phyloP scores from a whole-genome alignment of 2,797 vertebrate species.

The Falco columbarius region DNA sequence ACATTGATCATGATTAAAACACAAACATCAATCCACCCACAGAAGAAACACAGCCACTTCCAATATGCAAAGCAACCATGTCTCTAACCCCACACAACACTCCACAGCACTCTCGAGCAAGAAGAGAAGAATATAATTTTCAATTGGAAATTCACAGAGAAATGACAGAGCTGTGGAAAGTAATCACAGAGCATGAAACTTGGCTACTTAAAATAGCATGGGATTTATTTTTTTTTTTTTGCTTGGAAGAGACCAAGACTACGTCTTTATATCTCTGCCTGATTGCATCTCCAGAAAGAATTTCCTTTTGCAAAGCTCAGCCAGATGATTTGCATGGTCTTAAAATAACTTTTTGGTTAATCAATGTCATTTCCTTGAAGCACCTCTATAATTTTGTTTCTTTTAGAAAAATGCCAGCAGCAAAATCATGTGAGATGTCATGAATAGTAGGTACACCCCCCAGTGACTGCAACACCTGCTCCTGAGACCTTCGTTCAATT shows the following conservation, averaged over 20 bases:
- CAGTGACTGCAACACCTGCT: not conserved
- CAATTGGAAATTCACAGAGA: not conserved
- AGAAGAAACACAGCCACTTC: not conserved
- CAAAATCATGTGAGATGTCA: not conserved
- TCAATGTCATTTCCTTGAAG: constrained; percentile 36
- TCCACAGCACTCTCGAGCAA: not conserved
- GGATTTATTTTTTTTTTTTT: not conserved
- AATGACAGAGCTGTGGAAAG: not conserved
- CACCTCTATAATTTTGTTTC: not conserved
- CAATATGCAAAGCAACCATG: not conserved
- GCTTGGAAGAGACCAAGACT: not conserved
- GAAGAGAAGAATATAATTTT: not conserved
- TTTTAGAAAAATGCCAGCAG: constrained; percentile 4
- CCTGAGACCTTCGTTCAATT: not conserved
- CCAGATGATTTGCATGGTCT: constrained; percentile 45
- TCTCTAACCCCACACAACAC: not conserved
- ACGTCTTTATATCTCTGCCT: not conserved
- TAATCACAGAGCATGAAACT: not conserved
- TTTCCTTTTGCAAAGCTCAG: constrained; percentile 38
- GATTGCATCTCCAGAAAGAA: constrained; percentile 24
- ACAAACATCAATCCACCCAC: not conserved
- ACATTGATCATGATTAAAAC: not conserved
- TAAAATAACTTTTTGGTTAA: constrained; percentile 66
- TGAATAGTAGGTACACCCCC: not conserved
- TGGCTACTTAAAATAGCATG: not conserved